A percentile compares a stretch with the other conserved stretches of the same genome.
phyloP scores from a whole-genome alignment of 2,113 vertebrate species.

The Sinosuthora webbiana region DNA sequence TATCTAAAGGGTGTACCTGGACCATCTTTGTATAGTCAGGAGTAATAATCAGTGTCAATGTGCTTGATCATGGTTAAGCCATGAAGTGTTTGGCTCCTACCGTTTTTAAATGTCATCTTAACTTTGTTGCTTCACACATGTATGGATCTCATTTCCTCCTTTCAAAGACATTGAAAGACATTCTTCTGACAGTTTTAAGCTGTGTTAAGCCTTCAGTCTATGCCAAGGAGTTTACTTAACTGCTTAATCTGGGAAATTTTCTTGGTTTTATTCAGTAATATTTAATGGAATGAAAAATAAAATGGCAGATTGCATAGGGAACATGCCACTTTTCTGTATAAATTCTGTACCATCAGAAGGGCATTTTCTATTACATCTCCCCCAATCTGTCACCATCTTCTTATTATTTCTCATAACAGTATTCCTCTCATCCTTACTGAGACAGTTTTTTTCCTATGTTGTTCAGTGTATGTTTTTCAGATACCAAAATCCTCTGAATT shows the following conservation, averaged over 20 bases:
- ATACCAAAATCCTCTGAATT: background rate
- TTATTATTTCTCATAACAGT: background rate
- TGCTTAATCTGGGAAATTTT: background rate
- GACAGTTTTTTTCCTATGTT: background rate
- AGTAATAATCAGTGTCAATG: background rate
- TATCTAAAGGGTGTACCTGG: background rate
- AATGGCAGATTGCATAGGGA: background rate
- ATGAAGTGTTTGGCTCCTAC: background rate
- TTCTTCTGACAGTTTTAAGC: background rate
- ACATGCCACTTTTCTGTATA: background rate
- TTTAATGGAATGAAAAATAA: background rate
- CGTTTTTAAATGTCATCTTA: background rate
- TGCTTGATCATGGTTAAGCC: background rate
- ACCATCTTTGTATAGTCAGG: background rate
- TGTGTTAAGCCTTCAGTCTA: background rate
- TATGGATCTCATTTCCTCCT: background rate
- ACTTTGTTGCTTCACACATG: background rate
- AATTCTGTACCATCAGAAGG: background rate
- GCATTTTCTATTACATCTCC: background rate
- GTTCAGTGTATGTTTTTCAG: background rate
- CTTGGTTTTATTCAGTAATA: background rate
- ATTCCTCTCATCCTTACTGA: background rate
- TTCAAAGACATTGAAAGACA: background rate
- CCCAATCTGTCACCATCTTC: background rate
- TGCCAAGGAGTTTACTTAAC: background rate